Base-by-base conservation (phyloP, 2,113 vertebrate genomes). In the Sialia sialis region DNA sequence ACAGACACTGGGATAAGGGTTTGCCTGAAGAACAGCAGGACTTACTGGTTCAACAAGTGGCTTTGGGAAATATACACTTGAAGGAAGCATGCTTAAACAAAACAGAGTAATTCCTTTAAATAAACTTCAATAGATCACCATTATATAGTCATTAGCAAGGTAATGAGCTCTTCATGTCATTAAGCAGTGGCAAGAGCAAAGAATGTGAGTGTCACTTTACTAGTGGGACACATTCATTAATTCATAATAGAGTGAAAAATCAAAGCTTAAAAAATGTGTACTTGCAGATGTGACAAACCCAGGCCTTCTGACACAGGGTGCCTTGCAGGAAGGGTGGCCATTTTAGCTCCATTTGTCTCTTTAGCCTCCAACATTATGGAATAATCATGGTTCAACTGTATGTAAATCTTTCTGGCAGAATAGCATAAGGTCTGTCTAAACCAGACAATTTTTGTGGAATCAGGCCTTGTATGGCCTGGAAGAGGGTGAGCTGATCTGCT, bases 131-230 rank as follows among this genome's bases (percentile, higher is more conserved):
- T 93, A 94, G 77, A 89, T 94, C 87, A 87, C 81, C 79, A 79
- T 96, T 96, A 90, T 76, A 92, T 92, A 94, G 84, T 95, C 90
- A 70, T 96, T 93, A 95, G n/a, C 69, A 91, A 93, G 59, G 59
- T 93, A 95, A 95, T 91, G 88, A 96, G 83, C 54, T 97, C 73
- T 82, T 87, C 82, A 30, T 91, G 79, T 79, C 86, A 87, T 94
- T 94, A 94, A 91, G 81, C 88, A 83, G 76, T 68, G 81, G 87
- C 67, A 92, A 10, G 48, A 84, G 73, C 48, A 82, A 70, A 84
- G 86, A 84, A 55, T 29, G 9, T 41, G 20, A 75, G 14, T 56
- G 54, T 69, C 69, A 73, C 74, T 94, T 74, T 94, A 76, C 83
- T 93, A 76, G 73, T 58, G 60, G 64, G 80, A 70, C 48, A n/a